Evolutionary conservation across 2,113 vertebrate genomes (phyloP), one percentile per base, ranked within the genome.

Genomic region (Typhlomys cinereus): DNA sequence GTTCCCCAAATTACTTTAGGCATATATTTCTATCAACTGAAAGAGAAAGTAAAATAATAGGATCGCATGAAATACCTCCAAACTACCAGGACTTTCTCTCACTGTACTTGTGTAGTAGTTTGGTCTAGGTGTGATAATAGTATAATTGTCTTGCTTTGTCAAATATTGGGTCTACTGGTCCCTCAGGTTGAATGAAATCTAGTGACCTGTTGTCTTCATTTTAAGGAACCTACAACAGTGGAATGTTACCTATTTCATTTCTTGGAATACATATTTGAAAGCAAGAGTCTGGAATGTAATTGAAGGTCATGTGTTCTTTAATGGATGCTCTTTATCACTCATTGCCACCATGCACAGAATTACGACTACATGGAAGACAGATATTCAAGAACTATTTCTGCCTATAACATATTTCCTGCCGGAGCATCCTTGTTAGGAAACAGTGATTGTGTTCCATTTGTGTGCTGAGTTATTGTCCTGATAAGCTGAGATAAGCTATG

Each of bases 361-460:
- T 88, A 74, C 71, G 41, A 91, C 31, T 62, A 83, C 85, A 20
- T 48, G 59, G 52, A 59, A 87, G 59, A 92, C 59, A 88, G 75
- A 73, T 86, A 59, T 67, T 71, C 64, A 34, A 46, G 36, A 87
- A 52, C 21, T n/a, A 52, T 29, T 17, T 90, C 69, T 92, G 25
- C 54, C 54, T 81, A 21, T 67, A 67, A 44, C 46, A 21, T 50
- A n/a, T 57, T 88, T 66, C 62, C n/a, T 57, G 34, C 3, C 39
- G 44, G n/a, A 17, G 7, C 15, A 12, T 52, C n/a, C 5, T 0
- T 46, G 20, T 88, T 80, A 76, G 17, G 61, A 84, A 95, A 73
- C 73, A 89, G 23, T 73, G 31, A 82, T 81, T 44, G 69, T 25
- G 14, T 46, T 64, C 73, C 36, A 70, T 4, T 48, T 88, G 18